Evolutionary conservation across 2,888 invertebrate genomes (phyloP).

Genomic region (Drosophila percnosoma): DNA sequence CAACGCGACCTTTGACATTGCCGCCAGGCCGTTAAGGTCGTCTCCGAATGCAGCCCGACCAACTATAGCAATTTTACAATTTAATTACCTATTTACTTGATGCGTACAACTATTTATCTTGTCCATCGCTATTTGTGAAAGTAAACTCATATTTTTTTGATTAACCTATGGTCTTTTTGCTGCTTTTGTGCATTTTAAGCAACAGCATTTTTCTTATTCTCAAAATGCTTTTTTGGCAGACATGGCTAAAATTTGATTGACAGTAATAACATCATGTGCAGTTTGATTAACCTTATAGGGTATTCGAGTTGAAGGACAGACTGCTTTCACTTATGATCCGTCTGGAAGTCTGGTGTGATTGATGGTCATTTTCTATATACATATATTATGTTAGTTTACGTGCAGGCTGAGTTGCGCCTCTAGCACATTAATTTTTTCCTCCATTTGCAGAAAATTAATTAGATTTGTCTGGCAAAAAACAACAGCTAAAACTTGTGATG

Average conservation of each 20-base stretch:
- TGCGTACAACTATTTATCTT: conserved; percentile 40
- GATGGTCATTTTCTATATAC: not conserved
- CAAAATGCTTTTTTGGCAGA: not conserved
- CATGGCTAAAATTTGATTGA: not conserved
- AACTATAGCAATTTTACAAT: conserved; percentile 35
- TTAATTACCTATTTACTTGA: conserved; percentile 50
- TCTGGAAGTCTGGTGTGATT: not conserved
- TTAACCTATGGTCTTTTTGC: conserved; percentile 20
- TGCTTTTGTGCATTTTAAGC: not conserved
- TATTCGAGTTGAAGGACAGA: not conserved
- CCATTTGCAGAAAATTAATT: conserved; percentile 48
- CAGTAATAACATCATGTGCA: not conserved
- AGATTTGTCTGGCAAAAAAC: conserved; percentile 31
- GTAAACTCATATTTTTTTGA: conserved; percentile 24
- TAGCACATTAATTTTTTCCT: not conserved
- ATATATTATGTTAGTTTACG: not conserved
- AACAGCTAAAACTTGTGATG: conserved; percentile 45
- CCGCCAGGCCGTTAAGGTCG: conserved; percentile 38
- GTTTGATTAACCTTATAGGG: not conserved
- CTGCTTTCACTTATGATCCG: not conserved
- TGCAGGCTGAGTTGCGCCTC: not conserved
- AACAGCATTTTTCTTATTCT: not conserved
- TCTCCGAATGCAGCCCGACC: not conserved
- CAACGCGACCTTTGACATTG: conserved; percentile 66
- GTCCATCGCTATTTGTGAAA: conserved; percentile 13